These are phyloP conservation scores for Coelogynopora nodosa DNA, from an alignment of 2,888 invertebrate genomes.

Conservation along the genomic window DNA sequence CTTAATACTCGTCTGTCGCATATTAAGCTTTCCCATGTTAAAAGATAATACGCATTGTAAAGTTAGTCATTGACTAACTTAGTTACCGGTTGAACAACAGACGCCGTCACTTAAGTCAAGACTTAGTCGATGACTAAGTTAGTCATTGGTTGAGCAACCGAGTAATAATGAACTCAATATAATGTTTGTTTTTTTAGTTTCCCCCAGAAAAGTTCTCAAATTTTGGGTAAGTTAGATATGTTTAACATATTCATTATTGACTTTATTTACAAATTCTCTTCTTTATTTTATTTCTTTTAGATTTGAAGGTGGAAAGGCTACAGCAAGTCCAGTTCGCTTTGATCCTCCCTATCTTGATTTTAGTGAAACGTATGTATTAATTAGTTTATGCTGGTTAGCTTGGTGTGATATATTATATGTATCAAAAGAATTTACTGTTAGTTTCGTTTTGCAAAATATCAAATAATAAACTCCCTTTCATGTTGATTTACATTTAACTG, in stretches of 20 bases:
- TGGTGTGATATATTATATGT: conserved; percentile 45
- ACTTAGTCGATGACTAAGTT: too few relatives aligned
- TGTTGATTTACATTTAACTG: too few relatives aligned
- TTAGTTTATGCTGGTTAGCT: conserved; percentile 42
- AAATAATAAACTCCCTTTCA: too few relatives aligned
- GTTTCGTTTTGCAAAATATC: too few relatives aligned
- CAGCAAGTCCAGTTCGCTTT: conserved; percentile 63
- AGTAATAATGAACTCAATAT: neutral
- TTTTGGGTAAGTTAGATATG: conserved; percentile 15
- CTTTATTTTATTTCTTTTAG: conserved; percentile 50
- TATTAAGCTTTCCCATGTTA: too few relatives aligned
- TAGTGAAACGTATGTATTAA: conserved; percentile 67
- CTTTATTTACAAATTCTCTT: conserved; percentile 16
- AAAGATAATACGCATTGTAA: too few relatives aligned
- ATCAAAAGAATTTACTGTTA: too few relatives aligned
- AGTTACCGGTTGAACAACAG: too few relatives aligned
- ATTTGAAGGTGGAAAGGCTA: conserved; percentile 54
- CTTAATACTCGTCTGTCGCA: too few relatives aligned
- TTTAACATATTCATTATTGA: neutral
- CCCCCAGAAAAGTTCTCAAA: conserved; percentile 16
- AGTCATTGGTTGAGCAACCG: neutral
- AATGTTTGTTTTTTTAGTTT: neutral
- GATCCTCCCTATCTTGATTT: conserved; percentile 71
- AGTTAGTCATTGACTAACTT: too few relatives aligned
- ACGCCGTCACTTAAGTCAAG: too few relatives aligned